phyloP scores from a whole-genome alignment of 2,888 invertebrate genomes.

The Xylocampa areola region DNA sequence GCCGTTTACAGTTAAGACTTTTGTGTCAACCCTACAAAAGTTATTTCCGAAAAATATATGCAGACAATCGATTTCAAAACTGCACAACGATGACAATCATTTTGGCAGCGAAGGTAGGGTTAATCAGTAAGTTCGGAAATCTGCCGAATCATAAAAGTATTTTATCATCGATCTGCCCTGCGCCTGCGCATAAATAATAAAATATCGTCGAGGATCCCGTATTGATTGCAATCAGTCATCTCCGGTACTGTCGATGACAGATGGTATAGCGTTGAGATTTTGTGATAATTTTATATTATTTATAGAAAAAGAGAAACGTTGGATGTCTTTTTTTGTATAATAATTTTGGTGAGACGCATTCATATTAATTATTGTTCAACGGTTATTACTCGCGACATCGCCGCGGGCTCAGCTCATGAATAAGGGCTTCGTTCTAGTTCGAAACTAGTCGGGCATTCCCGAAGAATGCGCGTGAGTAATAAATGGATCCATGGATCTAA shows the following conservation, averaged over 20 bases:
- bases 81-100: constrained; percentile 54
- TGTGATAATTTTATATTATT: background rate
- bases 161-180: constrained; percentile 58
- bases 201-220: constrained; percentile 53
- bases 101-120: constrained; percentile 48
- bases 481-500: too few species aligned
- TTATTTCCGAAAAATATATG: background rate
- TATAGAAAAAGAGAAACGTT: too few species aligned
- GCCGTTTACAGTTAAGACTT: background rate
- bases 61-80: constrained; percentile 52
- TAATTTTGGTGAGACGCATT: too few species aligned
- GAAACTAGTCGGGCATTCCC: too few species aligned
- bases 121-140: constrained; percentile 54
- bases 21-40: background rate
- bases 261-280: background rate
- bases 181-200: too few species aligned
- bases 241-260: constrained; percentile 48
- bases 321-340: too few species aligned
- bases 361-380: too few species aligned
- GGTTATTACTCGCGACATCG: too few species aligned
- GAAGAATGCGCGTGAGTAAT: too few species aligned
- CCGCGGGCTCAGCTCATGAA: too few species aligned
- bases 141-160: constrained; percentile 58
- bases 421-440: too few species aligned
- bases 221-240: constrained; percentile 55